These are phyloP conservation scores for Heptranchias perlo DNA, from an alignment of 2,113 vertebrate genomes.

Conservation along the genomic window DNA sequence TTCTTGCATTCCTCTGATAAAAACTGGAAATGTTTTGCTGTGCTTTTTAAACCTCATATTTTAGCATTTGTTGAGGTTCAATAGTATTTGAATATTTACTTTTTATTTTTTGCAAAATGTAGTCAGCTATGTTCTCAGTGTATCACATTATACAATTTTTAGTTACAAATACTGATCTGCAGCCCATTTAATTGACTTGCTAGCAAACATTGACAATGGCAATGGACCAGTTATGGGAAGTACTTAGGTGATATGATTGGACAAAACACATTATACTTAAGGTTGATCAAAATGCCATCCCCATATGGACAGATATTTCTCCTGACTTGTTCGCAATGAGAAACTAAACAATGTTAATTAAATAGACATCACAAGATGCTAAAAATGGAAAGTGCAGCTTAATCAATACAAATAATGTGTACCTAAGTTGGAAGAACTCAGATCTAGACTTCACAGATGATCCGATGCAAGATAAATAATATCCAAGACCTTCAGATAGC, in stretches of 20 bases:
- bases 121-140: background rate
- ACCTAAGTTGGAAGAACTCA: background rate
- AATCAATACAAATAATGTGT: background rate
- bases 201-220: background rate
- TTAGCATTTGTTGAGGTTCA: background rate
- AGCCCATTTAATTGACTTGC: background rate
- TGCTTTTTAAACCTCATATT: background rate
- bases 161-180: background rate
- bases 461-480: background rate
- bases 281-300: background rate
- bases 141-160: background rate
- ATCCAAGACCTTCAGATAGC: background rate
- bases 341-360: background rate
- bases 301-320: background rate
- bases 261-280: background rate
- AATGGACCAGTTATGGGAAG: background rate
- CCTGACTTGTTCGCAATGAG: background rate
- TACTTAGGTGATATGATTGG: background rate
- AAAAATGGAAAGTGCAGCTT: background rate
- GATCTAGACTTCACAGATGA: no score
- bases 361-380: background rate
- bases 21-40: background rate
- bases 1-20: background rate
- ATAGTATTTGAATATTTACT: background rate
- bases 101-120: background rate